Evolutionary conservation across 2,797 vertebrate species (phyloP).

Genomic region (Cyclopterus lumpus): DNA sequence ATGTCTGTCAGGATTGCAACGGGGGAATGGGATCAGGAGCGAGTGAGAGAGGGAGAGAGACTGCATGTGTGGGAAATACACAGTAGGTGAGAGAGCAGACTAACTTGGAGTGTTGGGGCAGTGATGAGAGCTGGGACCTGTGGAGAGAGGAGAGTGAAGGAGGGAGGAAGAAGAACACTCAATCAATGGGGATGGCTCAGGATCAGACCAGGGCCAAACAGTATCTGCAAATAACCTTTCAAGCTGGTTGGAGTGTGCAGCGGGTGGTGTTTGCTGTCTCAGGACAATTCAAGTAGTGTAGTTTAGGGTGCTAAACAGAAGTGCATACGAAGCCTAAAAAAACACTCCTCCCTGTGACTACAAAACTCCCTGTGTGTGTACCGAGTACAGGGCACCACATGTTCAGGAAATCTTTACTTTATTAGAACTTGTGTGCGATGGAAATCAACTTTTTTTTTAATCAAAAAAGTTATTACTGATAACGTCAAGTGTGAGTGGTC

Average conservation of each 20-base stretch:
- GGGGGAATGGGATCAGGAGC: constrained; percentile 60
- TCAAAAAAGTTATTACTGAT: background rate
- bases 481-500: background rate
- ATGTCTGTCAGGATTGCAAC: constrained; percentile 74
- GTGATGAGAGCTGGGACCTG: constrained; percentile 83
- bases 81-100: constrained; percentile 77
- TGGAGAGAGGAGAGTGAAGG: constrained; percentile 79
- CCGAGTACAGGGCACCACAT: constrained; percentile 13
- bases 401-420: background rate
- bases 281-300: constrained; percentile 41
- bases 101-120: constrained; percentile 86
- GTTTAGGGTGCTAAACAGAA: constrained; percentile 43
- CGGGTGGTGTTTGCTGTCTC: constrained; percentile 43
- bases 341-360: constrained; percentile 36
- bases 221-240: constrained; percentile 66
- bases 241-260: constrained; percentile 36
- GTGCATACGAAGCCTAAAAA: constrained; percentile 40
- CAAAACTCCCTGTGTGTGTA: no score
- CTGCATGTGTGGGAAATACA: constrained; percentile 74
- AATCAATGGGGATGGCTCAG: constrained; percentile 70
- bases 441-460: background rate
- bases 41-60: constrained; percentile 56
- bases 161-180: constrained; percentile 73
- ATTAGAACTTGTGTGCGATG: background rate
- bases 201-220: constrained; percentile 59